Evolutionary conservation across 2,113 vertebrate species (phyloP).

Genomic region (Neolamprologus brichardi): DNA sequence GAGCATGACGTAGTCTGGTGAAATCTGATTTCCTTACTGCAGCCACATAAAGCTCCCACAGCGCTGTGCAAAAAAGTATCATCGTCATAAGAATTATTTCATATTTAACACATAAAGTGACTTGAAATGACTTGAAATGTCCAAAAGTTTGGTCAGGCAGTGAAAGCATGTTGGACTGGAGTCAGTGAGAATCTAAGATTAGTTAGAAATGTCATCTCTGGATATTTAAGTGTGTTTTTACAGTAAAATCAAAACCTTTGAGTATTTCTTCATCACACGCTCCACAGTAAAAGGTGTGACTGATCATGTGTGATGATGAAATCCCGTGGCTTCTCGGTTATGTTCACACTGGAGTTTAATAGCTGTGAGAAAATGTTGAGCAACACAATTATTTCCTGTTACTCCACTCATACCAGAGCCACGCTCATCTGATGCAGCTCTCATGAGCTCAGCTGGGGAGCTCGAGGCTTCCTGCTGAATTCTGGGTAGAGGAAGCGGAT

Average conservation of each 20-base stretch:
- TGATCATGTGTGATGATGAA: background rate
- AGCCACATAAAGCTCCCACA: rapidly evolving
- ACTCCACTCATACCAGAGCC: background rate
- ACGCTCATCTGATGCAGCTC: background rate
- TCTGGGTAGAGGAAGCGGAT: background rate
- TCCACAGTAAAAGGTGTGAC: background rate
- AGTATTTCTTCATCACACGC: background rate
- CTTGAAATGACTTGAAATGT: background rate
- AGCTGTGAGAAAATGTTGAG: background rate
- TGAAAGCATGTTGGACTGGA: rapidly evolving
- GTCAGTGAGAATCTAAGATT: background rate
- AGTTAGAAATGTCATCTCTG: background rate
- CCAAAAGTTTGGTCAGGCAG: rapidly evolving
- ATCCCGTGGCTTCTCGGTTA: background rate
- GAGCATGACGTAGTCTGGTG: background rate
- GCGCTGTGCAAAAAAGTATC: background rate
- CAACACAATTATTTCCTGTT: background rate
- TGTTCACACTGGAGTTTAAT: background rate
- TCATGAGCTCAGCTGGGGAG: background rate
- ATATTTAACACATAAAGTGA: background rate
- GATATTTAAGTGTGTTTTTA: background rate
- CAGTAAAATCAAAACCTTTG: background rate
- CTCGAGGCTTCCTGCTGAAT: background rate
- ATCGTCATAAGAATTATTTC: background rate
- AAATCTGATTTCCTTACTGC: background rate